Conservation (phyloP, 2,797 vertebrate genomes). For the Remorina albescens region DNA sequence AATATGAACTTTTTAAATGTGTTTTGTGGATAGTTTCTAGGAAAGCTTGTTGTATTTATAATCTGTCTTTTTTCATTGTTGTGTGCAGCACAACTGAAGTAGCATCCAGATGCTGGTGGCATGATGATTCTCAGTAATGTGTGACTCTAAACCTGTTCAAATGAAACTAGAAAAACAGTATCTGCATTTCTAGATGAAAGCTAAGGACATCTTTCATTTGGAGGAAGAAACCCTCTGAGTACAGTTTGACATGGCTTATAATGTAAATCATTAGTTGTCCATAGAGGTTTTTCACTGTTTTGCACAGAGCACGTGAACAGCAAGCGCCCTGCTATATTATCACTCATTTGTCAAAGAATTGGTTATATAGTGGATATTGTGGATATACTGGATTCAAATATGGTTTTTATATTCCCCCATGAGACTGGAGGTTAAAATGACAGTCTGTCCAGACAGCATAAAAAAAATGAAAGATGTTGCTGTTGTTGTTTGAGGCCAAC, state of each 20-base stretch:
- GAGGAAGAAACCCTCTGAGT: not conserved
- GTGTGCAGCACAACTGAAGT: not conserved
- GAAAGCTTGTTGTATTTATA: not conserved
- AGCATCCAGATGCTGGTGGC: not conserved
- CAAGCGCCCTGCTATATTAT: not conserved
- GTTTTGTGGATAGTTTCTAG: not conserved
- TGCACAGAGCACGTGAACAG: too few species aligned
- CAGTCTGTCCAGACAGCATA: not conserved
- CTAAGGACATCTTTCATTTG: not conserved
- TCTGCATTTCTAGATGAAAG: not conserved
- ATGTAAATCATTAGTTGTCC: too few species aligned
- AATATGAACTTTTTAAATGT: not conserved
- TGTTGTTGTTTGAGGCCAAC: not conserved
- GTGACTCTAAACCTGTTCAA: not conserved
- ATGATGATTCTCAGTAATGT: not conserved
- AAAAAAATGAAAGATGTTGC: not conserved
- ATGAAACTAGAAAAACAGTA: not conserved
- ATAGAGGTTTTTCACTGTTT: too few species aligned
- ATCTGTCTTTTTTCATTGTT: not conserved
- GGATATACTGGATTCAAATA: not conserved
- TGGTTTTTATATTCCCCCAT: not conserved
- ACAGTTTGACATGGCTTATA: not conserved
- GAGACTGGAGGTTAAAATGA: not conserved
- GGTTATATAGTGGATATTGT: not conserved
- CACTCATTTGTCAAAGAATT: not conserved